phyloP scores from a whole-genome alignment of 1,140 invertebrate species.

The Trichoplusia ni region DNA sequence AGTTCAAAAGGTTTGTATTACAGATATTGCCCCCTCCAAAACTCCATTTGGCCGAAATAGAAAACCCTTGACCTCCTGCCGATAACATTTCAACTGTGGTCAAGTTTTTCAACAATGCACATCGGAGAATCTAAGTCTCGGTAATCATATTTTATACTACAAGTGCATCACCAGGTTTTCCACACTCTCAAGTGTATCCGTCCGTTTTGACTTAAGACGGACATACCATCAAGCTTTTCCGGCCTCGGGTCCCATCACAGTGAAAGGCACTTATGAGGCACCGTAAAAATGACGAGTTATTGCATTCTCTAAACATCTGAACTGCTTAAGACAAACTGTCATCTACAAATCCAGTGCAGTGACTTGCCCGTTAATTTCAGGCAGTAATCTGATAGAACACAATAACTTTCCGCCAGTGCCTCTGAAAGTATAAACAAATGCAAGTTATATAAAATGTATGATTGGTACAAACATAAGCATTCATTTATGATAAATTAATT shows the following conservation, averaged over 20 bases:
- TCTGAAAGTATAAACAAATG: conserved; percentile 85
- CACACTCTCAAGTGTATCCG: conserved; percentile 79
- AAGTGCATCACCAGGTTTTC: conserved; percentile 81
- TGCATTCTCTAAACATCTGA: conserved; percentile 78
- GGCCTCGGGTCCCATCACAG: conserved; percentile 78
- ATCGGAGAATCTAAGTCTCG: conserved; percentile 45
- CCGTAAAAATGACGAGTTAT: conserved; percentile 81
- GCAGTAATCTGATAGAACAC: conserved; percentile 79
- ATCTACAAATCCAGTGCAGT: conserved; percentile 76
- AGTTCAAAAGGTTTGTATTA: conserved; percentile 44
- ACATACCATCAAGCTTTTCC: conserved; percentile 80
- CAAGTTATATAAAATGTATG: conserved; percentile 20
- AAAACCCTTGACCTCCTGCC: conserved; percentile 79
- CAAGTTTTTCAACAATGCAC: conserved; percentile 81
- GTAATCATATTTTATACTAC: conserved; percentile 45
- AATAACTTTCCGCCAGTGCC: conserved; percentile 88
- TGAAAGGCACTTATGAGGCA: conserved; percentile 81
- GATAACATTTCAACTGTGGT: conserved; percentile 68
- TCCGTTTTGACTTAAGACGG: conserved; percentile 51
- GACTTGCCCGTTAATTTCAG: conserved; percentile 63
- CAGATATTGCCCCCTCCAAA: conserved; percentile 66
- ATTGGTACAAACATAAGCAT: conserved; percentile 21
- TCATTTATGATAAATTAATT: background rate
- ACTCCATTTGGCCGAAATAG: conserved; percentile 80
- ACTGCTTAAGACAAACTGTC: conserved; percentile 64